These are phyloP conservation scores for Corvus moneduloides DNA, from an alignment of 2,113 vertebrate genomes.

Conservation along the genomic window DNA sequence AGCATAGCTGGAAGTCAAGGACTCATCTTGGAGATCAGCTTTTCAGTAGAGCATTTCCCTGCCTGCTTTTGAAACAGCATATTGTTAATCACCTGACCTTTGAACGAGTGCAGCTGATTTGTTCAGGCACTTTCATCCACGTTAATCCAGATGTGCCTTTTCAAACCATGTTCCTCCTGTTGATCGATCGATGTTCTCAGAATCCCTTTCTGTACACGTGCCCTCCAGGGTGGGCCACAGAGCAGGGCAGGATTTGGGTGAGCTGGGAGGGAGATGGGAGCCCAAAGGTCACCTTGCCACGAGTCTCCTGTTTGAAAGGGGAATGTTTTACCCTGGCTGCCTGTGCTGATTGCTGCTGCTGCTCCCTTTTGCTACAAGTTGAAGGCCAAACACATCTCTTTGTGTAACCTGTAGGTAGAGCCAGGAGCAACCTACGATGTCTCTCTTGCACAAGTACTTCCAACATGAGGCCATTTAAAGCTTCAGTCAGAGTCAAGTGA, in stretches of 20 bases:
- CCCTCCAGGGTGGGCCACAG: background rate
- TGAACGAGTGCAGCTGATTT: background rate
- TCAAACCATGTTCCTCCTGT: background rate
- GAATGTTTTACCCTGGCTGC: background rate
- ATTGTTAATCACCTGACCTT: constrained; percentile 37
- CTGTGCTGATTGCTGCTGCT: background rate
- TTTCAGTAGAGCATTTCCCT: background rate
- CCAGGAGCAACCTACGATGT: fast-evolving
- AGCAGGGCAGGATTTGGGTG: background rate
- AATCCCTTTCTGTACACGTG: background rate
- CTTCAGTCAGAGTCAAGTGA: fast-evolving
- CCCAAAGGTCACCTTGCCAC: background rate
- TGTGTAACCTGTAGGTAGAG: background rate
- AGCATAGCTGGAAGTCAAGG: constrained; percentile 19
- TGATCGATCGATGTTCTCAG: background rate
- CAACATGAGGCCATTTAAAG: background rate
- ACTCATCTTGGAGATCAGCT: background rate
- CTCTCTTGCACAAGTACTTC: background rate
- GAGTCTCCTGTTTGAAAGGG: background rate
- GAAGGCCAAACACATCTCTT: background rate
- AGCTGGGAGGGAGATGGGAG: background rate
- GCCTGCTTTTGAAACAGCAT: background rate
- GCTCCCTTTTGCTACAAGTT: background rate
- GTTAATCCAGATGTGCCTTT: constrained; percentile 35
- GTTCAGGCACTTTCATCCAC: background rate